phyloP scores from a whole-genome alignment of 1,140 invertebrate species.

The Wiebesia pumilae region DNA sequence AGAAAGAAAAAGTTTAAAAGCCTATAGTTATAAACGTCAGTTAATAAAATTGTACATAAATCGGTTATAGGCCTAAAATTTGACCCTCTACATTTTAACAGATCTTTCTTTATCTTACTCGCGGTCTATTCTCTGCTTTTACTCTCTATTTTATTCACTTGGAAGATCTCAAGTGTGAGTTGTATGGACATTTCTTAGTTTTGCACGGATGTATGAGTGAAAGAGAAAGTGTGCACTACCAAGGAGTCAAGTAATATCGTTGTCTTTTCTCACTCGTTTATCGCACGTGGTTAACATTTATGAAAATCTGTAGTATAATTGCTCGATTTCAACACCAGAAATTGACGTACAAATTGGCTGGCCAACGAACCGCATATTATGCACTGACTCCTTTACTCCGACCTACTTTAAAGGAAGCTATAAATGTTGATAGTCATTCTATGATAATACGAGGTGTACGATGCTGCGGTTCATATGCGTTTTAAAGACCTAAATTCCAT shows the following conservation, averaged over 20 bases:
- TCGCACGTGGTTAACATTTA: slow-evolving; percentile 5
- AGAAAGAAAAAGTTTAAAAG: too few relatives aligned
- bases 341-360: slow-evolving; percentile 21
- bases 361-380: background rate
- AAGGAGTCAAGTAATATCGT: slow-evolving; percentile 8
- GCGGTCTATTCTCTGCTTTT: too few relatives aligned
- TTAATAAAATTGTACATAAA: background rate
- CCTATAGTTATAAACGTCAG: too few relatives aligned
- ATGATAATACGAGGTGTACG: background rate
- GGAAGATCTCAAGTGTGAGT: background rate
- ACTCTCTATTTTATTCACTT: too few relatives aligned
- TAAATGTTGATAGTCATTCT: background rate
- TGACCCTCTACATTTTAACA: background rate
- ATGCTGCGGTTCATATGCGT: background rate
- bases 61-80: background rate
- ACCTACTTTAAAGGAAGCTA: background rate
- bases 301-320: background rate
- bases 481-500: background rate
- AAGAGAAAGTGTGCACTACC: too few relatives aligned
- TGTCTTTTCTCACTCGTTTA: background rate
- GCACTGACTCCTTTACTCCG: background rate
- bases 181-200: background rate
- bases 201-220: slow-evolving; percentile 32
- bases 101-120: background rate
- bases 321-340: background rate